Evolutionary conservation across 2,797 vertebrate genomes (phyloP), one percentile per base, ranked within the genome.

Genomic region (Ctenopoma multispine): DNA sequence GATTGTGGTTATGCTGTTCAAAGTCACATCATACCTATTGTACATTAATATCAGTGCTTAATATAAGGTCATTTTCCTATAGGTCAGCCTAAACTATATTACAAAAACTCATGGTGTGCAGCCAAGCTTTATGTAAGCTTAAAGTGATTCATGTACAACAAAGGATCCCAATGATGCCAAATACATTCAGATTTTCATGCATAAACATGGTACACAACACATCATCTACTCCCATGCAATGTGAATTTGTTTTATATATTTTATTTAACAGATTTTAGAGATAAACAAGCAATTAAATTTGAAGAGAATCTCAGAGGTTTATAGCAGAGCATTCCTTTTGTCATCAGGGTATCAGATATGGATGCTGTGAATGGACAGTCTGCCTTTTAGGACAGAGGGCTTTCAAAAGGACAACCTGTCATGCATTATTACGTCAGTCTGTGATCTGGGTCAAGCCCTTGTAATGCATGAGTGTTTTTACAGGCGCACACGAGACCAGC

Each of bases 381-480:
- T 67, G 90, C 84, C 87, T 91, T 87, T 88, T 76, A 87, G 85
- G 90, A 87, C 82, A 62, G 56, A 38, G 58, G 77, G 87, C 89
- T 89, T 90, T 91, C 87, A 92, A 92, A 92, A 91, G 91, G 90
- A 91, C 87, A 89, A 89, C 80, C 86, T 90, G 91, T 90, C 91
- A 90, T 77, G 76, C 81, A 48, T 90, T 87, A 87, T 92, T 84
- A 90, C 65, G 71, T 92, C 90, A 90, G 62, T 87, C 80, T 84
- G 86, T 89, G 89, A 92, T 92, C 88, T 93, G 82, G 89, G 92
- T 92, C 92, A 91, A 84, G 82, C 85, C 88, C 87, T 69, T 71
- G 80, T 82, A 82, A 87, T 85, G 86, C 89, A 86, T 86, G 87
- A 89, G 82, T 81, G 87, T 73, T 53, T 88, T 85, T 81, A 80